Evolutionary conservation across 2,113 vertebrate genomes (phyloP).

Genomic region (Propithecus coquereli): DNA sequence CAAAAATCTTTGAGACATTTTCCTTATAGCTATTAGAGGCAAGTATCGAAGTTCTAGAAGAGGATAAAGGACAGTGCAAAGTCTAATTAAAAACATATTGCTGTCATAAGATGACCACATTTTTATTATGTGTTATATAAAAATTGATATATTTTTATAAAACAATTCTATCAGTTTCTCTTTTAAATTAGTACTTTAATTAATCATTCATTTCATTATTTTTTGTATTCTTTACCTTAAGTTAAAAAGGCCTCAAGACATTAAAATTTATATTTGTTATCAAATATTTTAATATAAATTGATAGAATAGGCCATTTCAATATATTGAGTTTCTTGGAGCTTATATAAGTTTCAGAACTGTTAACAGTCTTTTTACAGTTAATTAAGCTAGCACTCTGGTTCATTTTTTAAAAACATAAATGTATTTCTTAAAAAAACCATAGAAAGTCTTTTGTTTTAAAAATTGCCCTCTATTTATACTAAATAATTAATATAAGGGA

Average conservation of each 20-base stretch:
- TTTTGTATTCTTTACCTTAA: not conserved
- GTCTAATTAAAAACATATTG: conserved; percentile 11
- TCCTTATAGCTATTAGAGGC: conserved; percentile 26
- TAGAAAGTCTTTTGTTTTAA: conserved; percentile 23
- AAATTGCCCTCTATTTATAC: conserved; percentile 21
- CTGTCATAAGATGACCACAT: not conserved
- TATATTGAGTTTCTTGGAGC: not conserved
- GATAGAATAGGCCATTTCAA: not conserved
- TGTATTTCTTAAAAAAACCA: not conserved
- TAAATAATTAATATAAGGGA: conserved; percentile 11
- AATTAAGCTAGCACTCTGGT: not conserved
- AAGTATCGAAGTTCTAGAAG: conserved; percentile 18
- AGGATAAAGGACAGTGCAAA: not conserved
- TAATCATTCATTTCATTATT: not conserved
- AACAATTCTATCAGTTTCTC: not conserved
- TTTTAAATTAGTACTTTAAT: not conserved
- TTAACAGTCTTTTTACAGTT: not conserved
- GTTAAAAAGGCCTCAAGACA: not conserved
- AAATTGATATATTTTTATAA: not conserved
- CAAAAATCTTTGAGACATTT: conserved; percentile 56
- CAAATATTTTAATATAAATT: conserved; percentile 1
- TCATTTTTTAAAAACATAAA: not conserved
- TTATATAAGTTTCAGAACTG: not conserved
- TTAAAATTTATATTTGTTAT: not conserved
- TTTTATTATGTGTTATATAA: not conserved